Conservation (phyloP, 2,888 invertebrate genomes). For the Sesia apiformis region DNA sequence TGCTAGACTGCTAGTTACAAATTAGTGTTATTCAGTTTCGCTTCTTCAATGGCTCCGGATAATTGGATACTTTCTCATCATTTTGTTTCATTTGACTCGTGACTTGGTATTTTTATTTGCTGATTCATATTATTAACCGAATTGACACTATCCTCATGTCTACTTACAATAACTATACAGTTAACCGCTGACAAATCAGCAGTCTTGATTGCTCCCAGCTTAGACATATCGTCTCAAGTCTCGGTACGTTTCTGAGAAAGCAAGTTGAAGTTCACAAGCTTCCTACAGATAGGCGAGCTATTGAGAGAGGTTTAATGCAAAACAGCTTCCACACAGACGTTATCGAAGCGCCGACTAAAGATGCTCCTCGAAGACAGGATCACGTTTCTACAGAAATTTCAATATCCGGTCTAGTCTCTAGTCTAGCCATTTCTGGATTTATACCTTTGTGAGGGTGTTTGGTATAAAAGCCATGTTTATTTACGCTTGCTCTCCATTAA, state of each 20-base stretch:
- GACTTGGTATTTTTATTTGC: not conserved
- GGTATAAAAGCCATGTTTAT: too few relatives aligned
- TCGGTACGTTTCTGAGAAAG: constrained; percentile 38
- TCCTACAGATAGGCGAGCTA: constrained; percentile 35
- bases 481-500: too few relatives aligned
- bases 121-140: not conserved
- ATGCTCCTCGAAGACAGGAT: too few relatives aligned
- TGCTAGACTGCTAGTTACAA: constrained; percentile 4
- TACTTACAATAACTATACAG: too few relatives aligned
- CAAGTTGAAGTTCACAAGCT: constrained; percentile 50
- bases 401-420: too few relatives aligned
- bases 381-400: too few relatives aligned
- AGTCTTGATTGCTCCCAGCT: too few relatives aligned
- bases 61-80: not conserved
- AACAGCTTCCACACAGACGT: not conserved
- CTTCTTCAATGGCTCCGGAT: constrained; percentile 2
- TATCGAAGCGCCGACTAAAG: too few relatives aligned
- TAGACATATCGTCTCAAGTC: constrained; percentile 14
- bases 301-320: constrained; percentile 36
- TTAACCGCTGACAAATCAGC: too few relatives aligned
- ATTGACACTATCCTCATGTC: not conserved
- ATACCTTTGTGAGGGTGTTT: too few relatives aligned
- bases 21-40: constrained; percentile 5
- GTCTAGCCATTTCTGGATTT: too few relatives aligned
- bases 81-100: not conserved